Conservation (phyloP, 2,888 invertebrate genomes). For the Malacosoma neustria region DNA sequence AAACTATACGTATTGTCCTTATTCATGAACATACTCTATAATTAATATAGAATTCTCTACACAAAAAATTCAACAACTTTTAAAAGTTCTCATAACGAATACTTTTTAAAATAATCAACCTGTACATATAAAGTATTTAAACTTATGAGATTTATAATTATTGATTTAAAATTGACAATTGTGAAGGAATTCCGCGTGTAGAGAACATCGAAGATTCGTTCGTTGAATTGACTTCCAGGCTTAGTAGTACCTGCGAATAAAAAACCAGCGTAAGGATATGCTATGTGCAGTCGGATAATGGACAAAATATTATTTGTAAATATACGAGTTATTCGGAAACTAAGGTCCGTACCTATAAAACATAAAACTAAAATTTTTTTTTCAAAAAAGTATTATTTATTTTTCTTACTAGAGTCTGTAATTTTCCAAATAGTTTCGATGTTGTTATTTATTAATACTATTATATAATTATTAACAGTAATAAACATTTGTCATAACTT, state of each 20-base stretch:
- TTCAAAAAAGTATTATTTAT: no score
- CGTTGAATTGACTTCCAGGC: slow-evolving; percentile 7
- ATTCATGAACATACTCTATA: slow-evolving; percentile 14
- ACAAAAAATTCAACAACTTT: background rate
- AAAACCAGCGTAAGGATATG: no score
- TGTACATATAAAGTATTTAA: background rate
- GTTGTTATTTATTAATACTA: no score
- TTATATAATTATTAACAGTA: no score
- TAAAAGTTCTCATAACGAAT: background rate
- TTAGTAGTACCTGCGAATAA: slow-evolving; percentile 9
- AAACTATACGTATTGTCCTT: slow-evolving; percentile 31
- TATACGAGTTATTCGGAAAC: no score
- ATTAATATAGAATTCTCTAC: background rate
- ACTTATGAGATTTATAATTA: background rate
- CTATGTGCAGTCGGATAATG: no score
- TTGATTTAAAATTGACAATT: slow-evolving; percentile 6
- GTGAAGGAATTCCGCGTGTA: background rate
- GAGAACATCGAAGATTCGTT: slow-evolving; percentile 2
- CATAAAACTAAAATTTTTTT: no score
- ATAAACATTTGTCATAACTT: no score
- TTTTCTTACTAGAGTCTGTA: no score
- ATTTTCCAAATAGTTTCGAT: no score
- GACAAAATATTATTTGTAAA: no score
- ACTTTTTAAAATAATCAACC: background rate
- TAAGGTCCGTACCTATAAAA: no score